A percentile compares a stretch with the other conserved stretches of the same genome.
phyloP scores from a whole-genome alignment of 2,888 invertebrate species.

The Pristionchus entomophagus region DNA sequence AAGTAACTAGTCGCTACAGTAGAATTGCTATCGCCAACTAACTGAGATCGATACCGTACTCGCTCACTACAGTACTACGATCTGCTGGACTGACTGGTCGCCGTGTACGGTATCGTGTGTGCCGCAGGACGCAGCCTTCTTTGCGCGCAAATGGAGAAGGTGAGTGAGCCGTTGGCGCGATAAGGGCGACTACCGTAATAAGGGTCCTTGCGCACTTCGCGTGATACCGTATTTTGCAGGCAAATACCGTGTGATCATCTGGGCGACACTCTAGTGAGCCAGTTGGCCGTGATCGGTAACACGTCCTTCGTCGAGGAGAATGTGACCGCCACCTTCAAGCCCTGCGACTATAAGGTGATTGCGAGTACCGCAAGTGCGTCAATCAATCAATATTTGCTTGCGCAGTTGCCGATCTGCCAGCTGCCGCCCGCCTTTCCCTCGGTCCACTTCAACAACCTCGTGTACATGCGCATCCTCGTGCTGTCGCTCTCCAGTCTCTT shows the following conservation, averaged over 20 bases:
- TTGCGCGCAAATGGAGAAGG: constrained; percentile 26
- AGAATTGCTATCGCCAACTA: neutral
- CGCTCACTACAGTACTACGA: neutral
- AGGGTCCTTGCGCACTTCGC: neutral
- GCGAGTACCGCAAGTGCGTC: neutral
- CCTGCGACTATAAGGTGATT: constrained; percentile 43
- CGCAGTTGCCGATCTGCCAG: constrained; percentile 39
- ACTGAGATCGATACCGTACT: too few relatives aligned
- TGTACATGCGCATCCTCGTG: constrained; percentile 28
- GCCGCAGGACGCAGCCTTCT: neutral
- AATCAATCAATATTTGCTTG: neutral
- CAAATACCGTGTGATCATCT: neutral
- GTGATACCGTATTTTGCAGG: neutral
- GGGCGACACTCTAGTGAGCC: too few relatives aligned
- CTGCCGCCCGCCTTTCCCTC: neutral
- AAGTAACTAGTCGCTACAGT: neutral
- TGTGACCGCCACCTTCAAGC: neutral
- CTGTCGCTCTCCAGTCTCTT: constrained; percentile 21
- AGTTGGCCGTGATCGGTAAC: neutral
- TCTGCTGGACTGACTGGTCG: constrained; percentile 43
- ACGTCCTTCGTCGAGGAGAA: neutral
- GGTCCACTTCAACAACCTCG: constrained; percentile 5
- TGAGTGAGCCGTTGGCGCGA: neutral
- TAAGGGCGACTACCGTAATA: neutral
- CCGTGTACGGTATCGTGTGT: constrained; percentile 41